Base-by-base conservation (phyloP, 2,113 vertebrate species). In the Piaya cayana region DNA sequence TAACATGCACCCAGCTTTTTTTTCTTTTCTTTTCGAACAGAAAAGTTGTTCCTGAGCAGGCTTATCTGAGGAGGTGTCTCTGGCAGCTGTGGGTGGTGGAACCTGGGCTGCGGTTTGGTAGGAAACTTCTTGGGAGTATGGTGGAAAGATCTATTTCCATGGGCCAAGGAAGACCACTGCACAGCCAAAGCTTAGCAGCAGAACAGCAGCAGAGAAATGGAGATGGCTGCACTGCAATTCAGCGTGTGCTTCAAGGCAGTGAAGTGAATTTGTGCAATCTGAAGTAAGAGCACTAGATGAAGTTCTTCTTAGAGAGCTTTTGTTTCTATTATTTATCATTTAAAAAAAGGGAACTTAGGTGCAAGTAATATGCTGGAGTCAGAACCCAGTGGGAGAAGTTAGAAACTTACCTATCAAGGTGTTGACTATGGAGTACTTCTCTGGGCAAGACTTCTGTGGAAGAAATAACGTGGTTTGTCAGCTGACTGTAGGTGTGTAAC, bases 221-320 rank as follows among this genome's bases (percentile, higher is more conserved):
- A 83, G 63, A n/a, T 47, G 25, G 12, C 37, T 76, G 37, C 32
- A 80, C 32, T 14, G 32, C 49, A 16, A n/a, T 71, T 12, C 4
- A 0, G 49, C 37, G 8, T 1, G 1, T 77, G 30, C 19, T 36
- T 0, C 23, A 29, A 23, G 20, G 29, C 15, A 16, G 7, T 19
- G 29, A 64, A 29, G 18, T 11, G 22, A 15, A 26, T 63, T 75
- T 53, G n/a, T 70, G 70, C 37, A 60, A 53, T 29, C 43, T 37
- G 42, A 70, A 52, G 37, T 60, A 36, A 34, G 6, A 86, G 36
- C 6, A 25, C 15, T n/a, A 29, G 32, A 9, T 60, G 16, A 32
- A 52, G 20, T 76, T 88, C 16, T 34, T 62, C 9, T 37, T 39
- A 6, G 21, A 36, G 18, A 56, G 9, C 11, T 10, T 58, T 37